Evolutionary conservation across 2,797 vertebrate genomes (phyloP).

Genomic region (Siniperca scherzeri): DNA sequence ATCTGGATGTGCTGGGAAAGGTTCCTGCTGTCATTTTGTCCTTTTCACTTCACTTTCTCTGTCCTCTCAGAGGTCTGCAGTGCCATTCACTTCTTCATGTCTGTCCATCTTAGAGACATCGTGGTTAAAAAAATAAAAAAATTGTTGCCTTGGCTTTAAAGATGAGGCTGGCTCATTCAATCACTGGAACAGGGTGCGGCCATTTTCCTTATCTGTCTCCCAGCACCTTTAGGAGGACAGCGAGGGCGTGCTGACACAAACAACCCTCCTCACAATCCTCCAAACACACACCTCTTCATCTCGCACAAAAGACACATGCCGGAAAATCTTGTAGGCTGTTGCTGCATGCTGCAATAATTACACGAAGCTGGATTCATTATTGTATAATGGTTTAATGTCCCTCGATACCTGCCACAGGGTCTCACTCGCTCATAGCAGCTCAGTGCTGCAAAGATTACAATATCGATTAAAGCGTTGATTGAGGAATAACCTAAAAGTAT

Average conservation of each 20-base stretch:
- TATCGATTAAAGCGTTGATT: slow-evolving; percentile 40
- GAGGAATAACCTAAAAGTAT: background rate
- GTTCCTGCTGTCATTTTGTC: slow-evolving; percentile 46
- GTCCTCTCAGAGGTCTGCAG: slow-evolving; percentile 26
- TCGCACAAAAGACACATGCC: slow-evolving; percentile 36
- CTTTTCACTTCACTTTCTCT: slow-evolving; percentile 18
- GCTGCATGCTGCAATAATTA: slow-evolving; percentile 60
- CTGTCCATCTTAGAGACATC: slow-evolving; percentile 8
- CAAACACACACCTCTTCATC: slow-evolving; percentile 38
- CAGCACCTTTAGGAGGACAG: slow-evolving; percentile 58
- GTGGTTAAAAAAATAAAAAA: background rate
- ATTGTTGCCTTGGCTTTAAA: slow-evolving; percentile 39
- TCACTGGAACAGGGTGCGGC: slow-evolving; percentile 5
- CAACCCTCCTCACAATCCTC: slow-evolving; percentile 36
- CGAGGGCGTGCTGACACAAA: slow-evolving; percentile 43
- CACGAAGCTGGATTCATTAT: slow-evolving; percentile 53
- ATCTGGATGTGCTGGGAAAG: slow-evolving; percentile 28
- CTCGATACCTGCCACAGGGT: slow-evolving; percentile 43
- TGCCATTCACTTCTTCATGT: background rate
- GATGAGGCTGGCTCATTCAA: slow-evolving; percentile 33
- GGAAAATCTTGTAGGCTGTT: slow-evolving; percentile 32
- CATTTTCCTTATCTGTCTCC: slow-evolving; percentile 64
- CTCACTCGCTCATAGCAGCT: slow-evolving; percentile 34
- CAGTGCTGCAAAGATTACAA: slow-evolving; percentile 32
- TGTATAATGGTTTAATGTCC: slow-evolving; percentile 59